A percentile compares a stretch with the other conserved stretches of the same genome.
These are phyloP conservation scores for Neomonachus schauinslandi DNA, from an alignment of 2,113 vertebrate genomes.

Conservation along the genomic window DNA sequence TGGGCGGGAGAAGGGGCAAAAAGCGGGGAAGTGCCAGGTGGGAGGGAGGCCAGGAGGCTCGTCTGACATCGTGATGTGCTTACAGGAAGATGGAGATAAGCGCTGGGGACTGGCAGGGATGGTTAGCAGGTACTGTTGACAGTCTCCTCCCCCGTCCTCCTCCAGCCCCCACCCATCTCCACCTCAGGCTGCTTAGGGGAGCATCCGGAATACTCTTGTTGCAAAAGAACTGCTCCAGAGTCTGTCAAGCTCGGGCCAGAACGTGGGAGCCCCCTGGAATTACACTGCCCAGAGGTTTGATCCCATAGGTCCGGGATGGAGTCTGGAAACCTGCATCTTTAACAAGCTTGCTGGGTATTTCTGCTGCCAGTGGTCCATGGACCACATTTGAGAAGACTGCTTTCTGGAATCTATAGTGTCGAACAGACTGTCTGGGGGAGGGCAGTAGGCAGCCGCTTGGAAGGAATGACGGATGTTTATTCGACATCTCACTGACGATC, in stretches of 20 bases:
- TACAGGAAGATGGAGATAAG: not conserved
- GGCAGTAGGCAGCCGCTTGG: not conserved
- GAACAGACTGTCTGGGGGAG: not conserved
- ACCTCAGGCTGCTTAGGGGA: not conserved
- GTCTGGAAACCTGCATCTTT: not conserved
- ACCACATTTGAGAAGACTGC: not conserved
- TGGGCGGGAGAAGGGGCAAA: not conserved
- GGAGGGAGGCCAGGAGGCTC: rapidly evolving
- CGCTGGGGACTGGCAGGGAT: not conserved
- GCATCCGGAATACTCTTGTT: not conserved
- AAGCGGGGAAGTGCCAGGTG: not conserved
- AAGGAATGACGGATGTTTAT: not conserved
- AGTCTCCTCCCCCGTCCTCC: rapidly evolving
- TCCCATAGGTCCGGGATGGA: not conserved
- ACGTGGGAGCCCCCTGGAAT: not conserved
- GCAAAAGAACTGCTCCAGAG: not conserved
- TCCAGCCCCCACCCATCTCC: not conserved
- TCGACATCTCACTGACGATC: not conserved
- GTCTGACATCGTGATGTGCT: not conserved
- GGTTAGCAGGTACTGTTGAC: not conserved
- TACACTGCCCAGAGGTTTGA: not conserved
- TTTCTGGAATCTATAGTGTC: not conserved
- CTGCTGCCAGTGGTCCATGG: not conserved
- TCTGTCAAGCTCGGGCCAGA: not conserved
- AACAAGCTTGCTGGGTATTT: not conserved